Evolutionary conservation across 2,797 vertebrate species (phyloP), one percentile per base, ranked within the genome.

Genomic region (Cyprinella venusta): DNA sequence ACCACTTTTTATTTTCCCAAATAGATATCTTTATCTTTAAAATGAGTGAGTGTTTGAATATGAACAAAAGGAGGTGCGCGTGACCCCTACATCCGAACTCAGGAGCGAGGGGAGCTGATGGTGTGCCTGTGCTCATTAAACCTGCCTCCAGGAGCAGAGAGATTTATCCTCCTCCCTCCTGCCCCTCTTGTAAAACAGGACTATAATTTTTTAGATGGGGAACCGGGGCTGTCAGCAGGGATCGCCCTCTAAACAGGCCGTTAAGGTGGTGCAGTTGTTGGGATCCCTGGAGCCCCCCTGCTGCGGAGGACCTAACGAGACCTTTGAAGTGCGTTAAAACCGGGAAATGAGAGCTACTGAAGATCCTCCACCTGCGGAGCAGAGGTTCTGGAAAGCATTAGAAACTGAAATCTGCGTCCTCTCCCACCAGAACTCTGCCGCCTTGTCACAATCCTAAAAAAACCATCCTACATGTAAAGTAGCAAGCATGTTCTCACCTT

Each of bases 311-410:
- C 74, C 87, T 85, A 85, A 89, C 78, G 26, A 85, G 70, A 64
- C 24, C 86, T 86, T 89, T 89, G 86, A 88, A 88, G 87, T 88
- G 64, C 54, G 52, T 87, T 89, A 87, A 87, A 72, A 19, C 80
- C 82, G 80, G 87, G 88, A 87, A 88, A 86, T 84, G 74, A 81
- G 76, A 80, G 79, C 85, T 87, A 78, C 87, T 81, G 68, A 87
- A 85, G 87, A 88, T 86, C 45, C 56, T 82, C 76, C 36, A 84
- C 83, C 85, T 86, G 83, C 79, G 7, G 86, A 75, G 85, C 24
- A 40, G 13, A 75, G 79, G 79, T 77, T 88, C 87, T 88, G 87
- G 87, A 88, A 88, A 38, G 21, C 72, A 86, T 88, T 86, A 88
- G 61, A 79, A 76, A 59, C 68, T 18, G 50, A 65, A 79, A 84